Conservation (phyloP, 1,140 invertebrate species). For the Musca vetustissima region DNA sequence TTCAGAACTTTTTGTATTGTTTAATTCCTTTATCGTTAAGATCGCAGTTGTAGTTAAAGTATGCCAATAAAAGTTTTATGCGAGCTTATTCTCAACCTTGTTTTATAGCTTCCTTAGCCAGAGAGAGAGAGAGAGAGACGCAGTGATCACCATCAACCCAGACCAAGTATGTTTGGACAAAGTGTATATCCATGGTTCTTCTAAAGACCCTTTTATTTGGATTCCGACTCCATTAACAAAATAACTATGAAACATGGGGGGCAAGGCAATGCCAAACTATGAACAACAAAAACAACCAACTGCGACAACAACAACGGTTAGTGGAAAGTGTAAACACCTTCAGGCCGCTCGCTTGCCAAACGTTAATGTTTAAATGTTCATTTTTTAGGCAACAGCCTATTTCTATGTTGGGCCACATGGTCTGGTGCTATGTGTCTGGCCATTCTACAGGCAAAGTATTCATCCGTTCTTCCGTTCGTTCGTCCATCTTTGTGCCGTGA, state of each 20-base stretch:
- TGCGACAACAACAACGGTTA: neutral
- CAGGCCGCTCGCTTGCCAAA: neutral
- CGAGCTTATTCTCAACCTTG: too few relatives aligned
- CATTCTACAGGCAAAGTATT: neutral
- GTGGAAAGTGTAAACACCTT: neutral
- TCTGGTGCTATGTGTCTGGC: neutral
- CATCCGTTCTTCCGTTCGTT: slow-evolving; percentile 1
- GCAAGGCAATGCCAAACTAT: neutral
- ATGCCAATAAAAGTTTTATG: too few relatives aligned
- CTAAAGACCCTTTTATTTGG: slow-evolving; percentile 9
- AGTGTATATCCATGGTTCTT: neutral
- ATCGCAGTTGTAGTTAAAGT: too few relatives aligned
- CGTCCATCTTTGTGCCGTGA: slow-evolving; percentile 2
- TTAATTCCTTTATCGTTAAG: too few relatives aligned
- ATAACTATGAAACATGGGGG: neutral
- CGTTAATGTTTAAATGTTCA: neutral
- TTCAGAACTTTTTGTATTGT: too few relatives aligned
- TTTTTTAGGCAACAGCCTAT: neutral
- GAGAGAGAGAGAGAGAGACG: too few relatives aligned
- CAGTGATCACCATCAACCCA: too few relatives aligned
- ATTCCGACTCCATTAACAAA: neutral
- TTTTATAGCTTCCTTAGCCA: too few relatives aligned
- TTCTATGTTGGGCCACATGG: too few relatives aligned
- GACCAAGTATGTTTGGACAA: too few relatives aligned
- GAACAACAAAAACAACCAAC: neutral